Evolutionary conservation across 1,140 invertebrate species (phyloP).

Genomic region (Pachypsylla venusta): DNA sequence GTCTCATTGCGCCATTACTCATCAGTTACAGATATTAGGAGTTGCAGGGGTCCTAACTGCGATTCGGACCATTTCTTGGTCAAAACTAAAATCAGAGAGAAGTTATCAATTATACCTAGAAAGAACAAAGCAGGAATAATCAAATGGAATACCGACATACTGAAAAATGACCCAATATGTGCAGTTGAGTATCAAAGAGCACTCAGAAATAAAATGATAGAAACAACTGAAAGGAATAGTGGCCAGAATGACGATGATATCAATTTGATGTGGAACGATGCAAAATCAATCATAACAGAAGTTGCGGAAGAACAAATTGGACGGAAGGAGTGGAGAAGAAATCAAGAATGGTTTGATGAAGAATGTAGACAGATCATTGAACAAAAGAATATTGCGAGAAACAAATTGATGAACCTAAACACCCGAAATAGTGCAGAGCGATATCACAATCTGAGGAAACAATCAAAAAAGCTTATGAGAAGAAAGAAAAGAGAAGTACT

Average conservation of each 20-base stretch:
- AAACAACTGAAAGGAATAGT: not conserved
- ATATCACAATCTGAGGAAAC: slow-evolving; percentile 7
- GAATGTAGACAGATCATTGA: not conserved
- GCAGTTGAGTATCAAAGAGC: not conserved
- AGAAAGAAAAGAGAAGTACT: slow-evolving; percentile 13
- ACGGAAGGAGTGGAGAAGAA: not conserved
- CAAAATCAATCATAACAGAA: no score
- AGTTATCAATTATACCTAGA: slow-evolving; percentile 2
- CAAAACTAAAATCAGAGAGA: not conserved
- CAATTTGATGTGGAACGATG: no score
- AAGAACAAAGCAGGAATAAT: not conserved
- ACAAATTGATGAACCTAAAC: not conserved
- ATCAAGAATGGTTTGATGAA: not conserved
- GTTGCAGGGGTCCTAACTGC: slow-evolving; percentile 9
- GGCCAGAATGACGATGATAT: no score
- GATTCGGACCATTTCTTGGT: slow-evolving; percentile 16
- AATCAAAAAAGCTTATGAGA: slow-evolving; percentile 8
- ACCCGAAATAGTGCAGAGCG: slow-evolving; percentile 2
- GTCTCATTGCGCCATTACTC: not conserved
- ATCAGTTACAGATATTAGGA: slow-evolving; percentile 10
- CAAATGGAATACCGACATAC: not conserved
- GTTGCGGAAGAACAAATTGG: no score
- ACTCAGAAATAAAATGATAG: not conserved
- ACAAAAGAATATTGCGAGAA: slow-evolving; percentile 6
- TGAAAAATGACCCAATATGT: not conserved